Evolutionary conservation across 2,888 invertebrate genomes (phyloP), one percentile per base, ranked within the genome.

Genomic region (Plemyria rubiginata): DNA sequence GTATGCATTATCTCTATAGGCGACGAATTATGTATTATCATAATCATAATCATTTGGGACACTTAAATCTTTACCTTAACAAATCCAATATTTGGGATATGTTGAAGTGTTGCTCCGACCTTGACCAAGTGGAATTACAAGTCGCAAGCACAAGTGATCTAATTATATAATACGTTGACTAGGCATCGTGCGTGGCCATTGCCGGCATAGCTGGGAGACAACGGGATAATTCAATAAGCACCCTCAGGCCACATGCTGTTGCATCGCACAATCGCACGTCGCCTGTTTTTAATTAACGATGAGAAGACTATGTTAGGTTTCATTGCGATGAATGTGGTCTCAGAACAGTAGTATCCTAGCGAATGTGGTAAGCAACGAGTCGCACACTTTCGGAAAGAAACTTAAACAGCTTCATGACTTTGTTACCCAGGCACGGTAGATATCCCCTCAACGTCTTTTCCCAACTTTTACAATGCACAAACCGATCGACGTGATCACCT

Each of bases 231-330:
- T 80, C 70, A 71, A 85, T 85, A 85, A 82, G 76, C 75, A 71
- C 79, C 81, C 78, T 74, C 68, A 72, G 71, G 81, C 82, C 85
- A 85, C 85, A 84, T 81, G 82, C 81, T 72, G 77, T 74, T 80
- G 80, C 77, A 79, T 67, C 75, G 76, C 79, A 71, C 72, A 73
- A 76, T 77, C 67, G 65, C 70, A 70, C 74, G 70, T 74, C 71
- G 74, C 75, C 81, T 85, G 84, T 86, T 87, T 87, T 86, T 87
- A 87, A 88, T 88, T 86, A 84, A 82, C 75, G 67, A 66, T 60
- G 41, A 52, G 28, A 32, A 54, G 53, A 55, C 52, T 60, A 53
- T 11, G 15, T 46, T 50, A 36, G 32, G 54, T 49, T 51, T 52
- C 48, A 59, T 8, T 59, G 38, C 43, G 13, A 41, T 5, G 32